phyloP scores from a whole-genome alignment of 2,113 vertebrate genomes.

The Rhinolophus sinicus region DNA sequence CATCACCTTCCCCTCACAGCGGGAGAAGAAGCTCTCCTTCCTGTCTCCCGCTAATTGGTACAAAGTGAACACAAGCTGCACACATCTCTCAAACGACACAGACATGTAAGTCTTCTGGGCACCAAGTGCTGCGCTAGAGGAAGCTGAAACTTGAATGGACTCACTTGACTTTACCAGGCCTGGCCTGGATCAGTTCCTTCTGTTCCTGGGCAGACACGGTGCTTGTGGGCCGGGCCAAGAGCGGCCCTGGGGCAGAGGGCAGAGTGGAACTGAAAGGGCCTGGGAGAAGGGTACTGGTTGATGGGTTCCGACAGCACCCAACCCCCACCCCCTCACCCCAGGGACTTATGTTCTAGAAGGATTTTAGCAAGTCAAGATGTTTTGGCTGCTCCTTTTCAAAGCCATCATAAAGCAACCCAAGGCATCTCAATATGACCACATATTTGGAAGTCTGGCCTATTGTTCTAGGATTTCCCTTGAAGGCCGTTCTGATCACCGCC shows the following conservation, averaged over 20 bases:
- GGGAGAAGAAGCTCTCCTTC: background rate
- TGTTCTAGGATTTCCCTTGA: conserved; percentile 70
- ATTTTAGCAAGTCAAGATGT: conserved; percentile 64
- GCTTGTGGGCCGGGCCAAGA: background rate
- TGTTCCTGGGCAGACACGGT: background rate
- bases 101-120: background rate
- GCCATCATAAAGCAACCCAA: conserved; percentile 6
- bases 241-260: background rate
- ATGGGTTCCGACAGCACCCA: background rate
- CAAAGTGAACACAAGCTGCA: background rate
- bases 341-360: conserved; percentile 31
- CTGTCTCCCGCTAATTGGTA: background rate
- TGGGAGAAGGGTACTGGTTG: accelerated
- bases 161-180: background rate
- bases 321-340: background rate
- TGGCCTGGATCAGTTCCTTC: background rate
- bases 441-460: conserved; percentile 68
- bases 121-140: background rate
- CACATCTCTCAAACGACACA: background rate
- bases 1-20: background rate
- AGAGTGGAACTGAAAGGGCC: background rate
- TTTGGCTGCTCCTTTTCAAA: conserved; percentile 51
- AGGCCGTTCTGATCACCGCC: background rate
- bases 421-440: background rate
- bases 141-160: background rate